Evolutionary conservation across 2,797 vertebrate species (phyloP).

Genomic region (Eulemur mongoz): DNA sequence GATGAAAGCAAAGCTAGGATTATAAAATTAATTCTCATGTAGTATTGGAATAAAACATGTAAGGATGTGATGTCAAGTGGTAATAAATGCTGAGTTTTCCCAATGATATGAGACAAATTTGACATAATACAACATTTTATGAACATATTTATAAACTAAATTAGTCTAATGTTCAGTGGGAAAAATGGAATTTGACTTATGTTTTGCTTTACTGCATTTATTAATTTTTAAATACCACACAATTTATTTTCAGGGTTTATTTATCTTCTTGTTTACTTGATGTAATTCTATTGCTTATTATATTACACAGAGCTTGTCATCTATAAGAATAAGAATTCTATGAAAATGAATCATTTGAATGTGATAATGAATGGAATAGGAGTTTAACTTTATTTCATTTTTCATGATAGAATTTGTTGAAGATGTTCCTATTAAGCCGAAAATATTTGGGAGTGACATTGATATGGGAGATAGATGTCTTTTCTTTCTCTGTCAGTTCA

Average conservation of each 20-base stretch:
- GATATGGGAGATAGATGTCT: not conserved
- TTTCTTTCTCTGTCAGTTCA: conserved; percentile 4
- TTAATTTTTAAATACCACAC: conserved; percentile 64
- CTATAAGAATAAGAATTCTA: conserved; percentile 40
- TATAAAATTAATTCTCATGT: conserved; percentile 70
- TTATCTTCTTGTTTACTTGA: conserved; percentile 63
- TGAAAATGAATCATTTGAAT: conserved; percentile 55
- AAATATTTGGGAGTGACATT: conserved; percentile 37
- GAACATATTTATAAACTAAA: conserved; percentile 72
- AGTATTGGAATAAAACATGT: conserved; percentile 21
- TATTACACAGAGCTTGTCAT: conserved; percentile 27
- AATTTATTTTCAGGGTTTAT: conserved; percentile 50
- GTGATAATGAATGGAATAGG: conserved; percentile 31
- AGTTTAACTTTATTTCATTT: conserved; percentile 43
- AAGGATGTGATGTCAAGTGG: conserved; percentile 62
- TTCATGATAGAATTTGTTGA: conserved; percentile 41
- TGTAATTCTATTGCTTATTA: conserved; percentile 49
- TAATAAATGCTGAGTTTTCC: conserved; percentile 63
- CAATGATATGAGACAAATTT: conserved; percentile 62
- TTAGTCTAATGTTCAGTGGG: conserved; percentile 61
- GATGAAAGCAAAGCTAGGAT: conserved; percentile 67
- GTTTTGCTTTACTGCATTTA: conserved; percentile 70
- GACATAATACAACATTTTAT: conserved; percentile 69
- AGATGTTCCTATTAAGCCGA: conserved; percentile 26
- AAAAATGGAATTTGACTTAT: conserved; percentile 78